Conservation (phyloP, 2,113 vertebrate species). For the Desmodus rotundus region DNA sequence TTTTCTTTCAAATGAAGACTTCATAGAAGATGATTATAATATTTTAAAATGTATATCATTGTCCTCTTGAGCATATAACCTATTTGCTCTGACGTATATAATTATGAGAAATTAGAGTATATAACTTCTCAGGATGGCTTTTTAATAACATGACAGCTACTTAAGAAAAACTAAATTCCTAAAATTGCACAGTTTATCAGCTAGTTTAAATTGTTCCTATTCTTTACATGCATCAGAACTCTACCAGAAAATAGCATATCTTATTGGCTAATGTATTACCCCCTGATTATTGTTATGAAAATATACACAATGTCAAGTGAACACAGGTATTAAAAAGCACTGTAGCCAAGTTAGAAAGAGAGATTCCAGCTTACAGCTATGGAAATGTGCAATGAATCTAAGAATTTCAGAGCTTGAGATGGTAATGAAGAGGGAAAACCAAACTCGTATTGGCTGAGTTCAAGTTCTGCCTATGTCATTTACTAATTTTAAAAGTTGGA, state of each 20-base stretch:
- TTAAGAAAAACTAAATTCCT: conserved; percentile 2
- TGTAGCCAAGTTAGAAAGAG: conserved; percentile 53
- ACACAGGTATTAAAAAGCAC: conserved; percentile 51
- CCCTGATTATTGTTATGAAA: conserved; percentile 70
- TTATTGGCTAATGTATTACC: conserved; percentile 73
- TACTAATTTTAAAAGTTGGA: background rate
- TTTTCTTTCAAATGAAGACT: background rate
- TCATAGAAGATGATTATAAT: background rate
- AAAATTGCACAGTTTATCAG: background rate
- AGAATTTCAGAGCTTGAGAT: background rate
- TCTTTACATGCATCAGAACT: conserved; percentile 22
- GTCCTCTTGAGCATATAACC: background rate
- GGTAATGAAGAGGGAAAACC: background rate
- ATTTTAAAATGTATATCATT: background rate
- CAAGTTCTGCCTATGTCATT: background rate
- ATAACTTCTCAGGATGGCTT: background rate
- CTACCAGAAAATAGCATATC: conserved; percentile 61
- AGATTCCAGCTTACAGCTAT: conserved; percentile 56
- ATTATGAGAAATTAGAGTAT: background rate
- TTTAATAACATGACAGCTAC: background rate
- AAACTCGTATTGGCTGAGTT: background rate
- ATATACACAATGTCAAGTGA: conserved; percentile 69
- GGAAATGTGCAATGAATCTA: conserved; percentile 58
- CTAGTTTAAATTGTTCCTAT: conserved; percentile 39
- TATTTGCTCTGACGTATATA: background rate